Evolutionary conservation across 2,113 vertebrate genomes (phyloP).

Genomic region (Rhodinocichla rosea): DNA sequence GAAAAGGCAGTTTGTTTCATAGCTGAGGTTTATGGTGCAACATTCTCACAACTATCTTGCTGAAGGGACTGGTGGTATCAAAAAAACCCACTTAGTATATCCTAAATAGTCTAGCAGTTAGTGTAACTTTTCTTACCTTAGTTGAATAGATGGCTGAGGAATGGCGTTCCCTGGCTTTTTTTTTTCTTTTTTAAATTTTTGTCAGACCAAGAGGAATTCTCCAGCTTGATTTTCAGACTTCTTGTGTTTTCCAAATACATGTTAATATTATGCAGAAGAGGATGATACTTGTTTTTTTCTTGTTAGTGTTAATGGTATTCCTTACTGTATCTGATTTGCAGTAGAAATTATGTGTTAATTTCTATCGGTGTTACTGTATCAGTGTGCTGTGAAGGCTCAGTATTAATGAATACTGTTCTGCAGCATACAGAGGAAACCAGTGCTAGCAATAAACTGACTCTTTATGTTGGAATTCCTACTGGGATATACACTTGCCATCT

Average conservation of each 20-base stretch:
- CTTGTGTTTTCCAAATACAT: not conserved
- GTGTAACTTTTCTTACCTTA: not conserved
- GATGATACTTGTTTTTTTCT: not conserved
- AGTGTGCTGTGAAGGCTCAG: not conserved
- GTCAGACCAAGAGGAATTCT: not conserved
- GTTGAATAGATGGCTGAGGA: not conserved
- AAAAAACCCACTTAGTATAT: not conserved
- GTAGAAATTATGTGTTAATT: not conserved
- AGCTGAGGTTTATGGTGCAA: not conserved
- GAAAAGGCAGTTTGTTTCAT: not conserved
- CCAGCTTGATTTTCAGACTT: not conserved
- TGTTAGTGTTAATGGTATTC: not conserved
- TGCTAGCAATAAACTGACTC: not conserved
- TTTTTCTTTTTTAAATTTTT: not conserved
- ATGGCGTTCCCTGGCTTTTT: not conserved
- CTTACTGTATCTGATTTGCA: not conserved
- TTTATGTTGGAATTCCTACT: not conserved
- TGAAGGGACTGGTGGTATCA: not conserved
- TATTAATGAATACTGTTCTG: not conserved
- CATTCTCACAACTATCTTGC: rapidly evolving
- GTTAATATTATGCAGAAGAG: not conserved
- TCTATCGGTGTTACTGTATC: not conserved
- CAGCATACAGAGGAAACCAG: not conserved
- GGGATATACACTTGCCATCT: not conserved
- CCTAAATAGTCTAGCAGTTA: not conserved